These are phyloP conservation scores for Corythaixoides concolor DNA, from an alignment of 2,113 vertebrate species.

Conservation along the genomic window DNA sequence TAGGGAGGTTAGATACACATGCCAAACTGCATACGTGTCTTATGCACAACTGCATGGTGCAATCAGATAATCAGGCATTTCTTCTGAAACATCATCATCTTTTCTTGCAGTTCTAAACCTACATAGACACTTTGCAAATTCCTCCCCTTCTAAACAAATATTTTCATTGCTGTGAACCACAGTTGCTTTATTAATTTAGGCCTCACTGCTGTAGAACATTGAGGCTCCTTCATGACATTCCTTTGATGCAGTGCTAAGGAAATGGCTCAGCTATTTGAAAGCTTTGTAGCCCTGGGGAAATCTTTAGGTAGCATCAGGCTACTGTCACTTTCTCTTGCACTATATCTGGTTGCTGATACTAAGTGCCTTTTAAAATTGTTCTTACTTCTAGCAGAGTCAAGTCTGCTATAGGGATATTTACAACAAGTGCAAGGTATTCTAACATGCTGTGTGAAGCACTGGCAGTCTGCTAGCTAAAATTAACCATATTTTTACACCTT, in stretches of 20 bases:
- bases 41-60: neutral
- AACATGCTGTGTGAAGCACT: neutral
- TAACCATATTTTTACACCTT: neutral
- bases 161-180: neutral
- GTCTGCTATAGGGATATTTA: neutral
- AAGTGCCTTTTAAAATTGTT: neutral
- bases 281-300: neutral
- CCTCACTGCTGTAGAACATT: neutral
- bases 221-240: neutral
- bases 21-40: neutral
- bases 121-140: neutral
- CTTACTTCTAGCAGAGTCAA: neutral
- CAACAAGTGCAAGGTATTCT: neutral
- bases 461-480: neutral
- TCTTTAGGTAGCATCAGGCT: neutral
- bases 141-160: neutral
- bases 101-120: neutral
- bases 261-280: neutral
- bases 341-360: neutral
- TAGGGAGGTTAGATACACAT: neutral
- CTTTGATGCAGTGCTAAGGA: neutral
- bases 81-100: neutral
- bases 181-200: neutral
- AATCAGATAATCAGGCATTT: neutral
- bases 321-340: neutral